Base-by-base conservation (phyloP, 2,797 vertebrate species). In the Scarus forsteni region DNA sequence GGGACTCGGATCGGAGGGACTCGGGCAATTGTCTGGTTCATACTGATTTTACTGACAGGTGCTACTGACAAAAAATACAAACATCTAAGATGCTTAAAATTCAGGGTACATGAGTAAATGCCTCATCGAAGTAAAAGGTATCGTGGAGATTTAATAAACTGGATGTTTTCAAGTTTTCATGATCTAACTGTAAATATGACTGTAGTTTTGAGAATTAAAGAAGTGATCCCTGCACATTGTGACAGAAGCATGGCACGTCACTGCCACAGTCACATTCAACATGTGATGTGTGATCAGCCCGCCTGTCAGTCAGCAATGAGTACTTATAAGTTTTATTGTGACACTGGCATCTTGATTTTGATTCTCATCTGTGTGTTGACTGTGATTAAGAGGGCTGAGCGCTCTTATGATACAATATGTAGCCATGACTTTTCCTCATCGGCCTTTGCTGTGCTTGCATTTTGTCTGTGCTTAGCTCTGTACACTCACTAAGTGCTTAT, bases 381-480 rank as follows among this genome's bases (percentile, higher is more conserved):
- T 44, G 35, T 64, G 49, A 12, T 58, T 39, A 43, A 45, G 64
- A 40, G 8, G 18, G 14, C 27, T 57, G 34, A 10, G 51, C 15
- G 55, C 11, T 56, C 14, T 62, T 27, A 45, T 51, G 16, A 15
- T 18, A 18, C 43, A 11, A 51, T 15, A 16, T 59, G 60, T 5
- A 13, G 42, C 11, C 42, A 3, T 36, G 53, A 51, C 54, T 38
- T 44, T 71, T 53, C 64, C 62, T 73, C 66, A 57, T 60, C 56
- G 71, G 59, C 52, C 70, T 79, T 67, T 64, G 70, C 60, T 75
- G 48, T 66, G 74, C 57, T 70, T 80, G 62, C 12, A 3, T 40
- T 51, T 35, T 67, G 34, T 62, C 42, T 54, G 9, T 42, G 60
- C 58, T 50, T 50, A 62, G 54, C 49, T 35, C n/a, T 51, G 50